phyloP scores from a whole-genome alignment of 2,888 invertebrate species.

The Coecobrya sp. region DNA sequence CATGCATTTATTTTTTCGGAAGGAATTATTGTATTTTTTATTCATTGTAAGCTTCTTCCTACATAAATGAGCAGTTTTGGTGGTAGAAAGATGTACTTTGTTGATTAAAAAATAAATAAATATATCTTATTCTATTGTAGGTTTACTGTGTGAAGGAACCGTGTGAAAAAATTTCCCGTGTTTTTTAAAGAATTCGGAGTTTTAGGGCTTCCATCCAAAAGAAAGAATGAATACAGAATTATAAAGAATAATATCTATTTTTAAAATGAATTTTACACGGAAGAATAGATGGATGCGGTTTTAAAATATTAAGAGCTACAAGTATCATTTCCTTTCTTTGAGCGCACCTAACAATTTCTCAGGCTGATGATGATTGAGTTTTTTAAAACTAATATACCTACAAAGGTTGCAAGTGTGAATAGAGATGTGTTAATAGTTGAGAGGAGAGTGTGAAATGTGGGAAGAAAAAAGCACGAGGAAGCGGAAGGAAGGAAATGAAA shows the following conservation, averaged over 20 bases:
- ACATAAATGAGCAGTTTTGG: constrained; percentile 44
- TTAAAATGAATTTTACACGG: not conserved
- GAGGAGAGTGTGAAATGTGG: not conserved
- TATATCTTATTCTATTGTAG: constrained; percentile 16
- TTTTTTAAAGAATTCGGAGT: constrained; percentile 55
- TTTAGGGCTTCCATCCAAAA: not conserved
- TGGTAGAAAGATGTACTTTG: constrained; percentile 21
- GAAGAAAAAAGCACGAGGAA: not conserved
- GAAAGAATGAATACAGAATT: not conserved
- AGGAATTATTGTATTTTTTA: constrained; percentile 41
- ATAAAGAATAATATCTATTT: not conserved
- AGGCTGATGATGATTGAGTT: not conserved
- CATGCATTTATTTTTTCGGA: constrained; percentile 32
- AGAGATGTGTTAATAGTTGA: not conserved
- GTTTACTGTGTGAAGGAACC: constrained; percentile 22
- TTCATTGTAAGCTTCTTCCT: constrained; percentile 30
- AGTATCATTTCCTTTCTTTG: constrained; percentile 26
- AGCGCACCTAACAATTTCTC: not conserved
- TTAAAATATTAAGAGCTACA: not conserved
- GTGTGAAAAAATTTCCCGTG: constrained; percentile 73
- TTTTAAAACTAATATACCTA: not conserved
- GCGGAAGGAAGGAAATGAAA: constrained; percentile 43
- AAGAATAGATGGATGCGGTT: not conserved
- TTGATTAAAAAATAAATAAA: constrained; percentile 61
- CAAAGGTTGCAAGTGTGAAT: not conserved